These are phyloP conservation scores for Xenopus laevis DNA, from an alignment of 2,113 vertebrate genomes.

Conservation along the genomic window DNA sequence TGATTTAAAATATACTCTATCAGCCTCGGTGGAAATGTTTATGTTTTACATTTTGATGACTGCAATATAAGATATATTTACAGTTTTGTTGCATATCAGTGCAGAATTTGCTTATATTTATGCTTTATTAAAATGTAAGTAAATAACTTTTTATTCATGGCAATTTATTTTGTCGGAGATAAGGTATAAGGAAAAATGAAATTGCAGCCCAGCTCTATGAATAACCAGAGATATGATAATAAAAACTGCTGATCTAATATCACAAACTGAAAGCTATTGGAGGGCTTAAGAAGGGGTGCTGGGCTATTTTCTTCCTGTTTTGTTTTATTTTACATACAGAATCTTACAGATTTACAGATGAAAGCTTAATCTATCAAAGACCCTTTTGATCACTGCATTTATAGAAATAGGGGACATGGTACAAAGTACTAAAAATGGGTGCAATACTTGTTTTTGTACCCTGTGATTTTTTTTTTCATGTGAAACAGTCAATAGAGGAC, in stretches of 20 bases:
- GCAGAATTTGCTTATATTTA: background rate
- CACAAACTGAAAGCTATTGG: too few species aligned
- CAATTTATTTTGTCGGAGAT: background rate
- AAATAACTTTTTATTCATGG: background rate
- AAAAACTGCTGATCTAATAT: background rate
- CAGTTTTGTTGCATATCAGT: background rate
- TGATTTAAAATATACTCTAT: constrained; percentile 16
- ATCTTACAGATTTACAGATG: too few species aligned
- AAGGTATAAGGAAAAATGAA: background rate
- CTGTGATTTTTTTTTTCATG: too few species aligned
- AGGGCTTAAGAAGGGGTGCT: too few species aligned
- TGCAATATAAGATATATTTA: background rate
- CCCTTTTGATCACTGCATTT: too few species aligned
- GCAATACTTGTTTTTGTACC: too few species aligned
- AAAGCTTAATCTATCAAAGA: too few species aligned
- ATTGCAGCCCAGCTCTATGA: background rate
- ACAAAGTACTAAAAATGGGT: too few species aligned
- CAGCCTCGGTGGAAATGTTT: background rate
- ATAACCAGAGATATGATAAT: background rate
- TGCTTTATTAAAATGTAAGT: background rate
- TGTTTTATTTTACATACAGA: too few species aligned
- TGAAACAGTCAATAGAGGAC: too few species aligned
- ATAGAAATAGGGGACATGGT: too few species aligned
- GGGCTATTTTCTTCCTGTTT: too few species aligned
- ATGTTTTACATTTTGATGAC: background rate